Evolutionary conservation across 2,888 invertebrate species (phyloP), one percentile per base, ranked within the genome.

Genomic region (Cordylochernes scorpioides): DNA sequence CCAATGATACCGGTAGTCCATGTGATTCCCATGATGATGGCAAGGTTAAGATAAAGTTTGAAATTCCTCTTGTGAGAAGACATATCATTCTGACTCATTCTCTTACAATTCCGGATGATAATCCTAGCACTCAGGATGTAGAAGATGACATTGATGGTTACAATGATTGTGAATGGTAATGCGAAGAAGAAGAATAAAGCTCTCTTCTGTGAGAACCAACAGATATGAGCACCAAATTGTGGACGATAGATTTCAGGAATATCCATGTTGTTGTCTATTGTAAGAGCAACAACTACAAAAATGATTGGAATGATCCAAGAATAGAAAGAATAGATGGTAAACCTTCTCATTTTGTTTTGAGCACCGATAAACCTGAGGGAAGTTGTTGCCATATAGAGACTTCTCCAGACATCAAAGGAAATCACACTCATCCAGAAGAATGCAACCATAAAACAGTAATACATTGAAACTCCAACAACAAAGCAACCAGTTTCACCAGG

Each of bases 141-240:
- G 35, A 59, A 49, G 9, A 51, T 33, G 9, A 54, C 40, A 35
- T 59, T 59, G 24, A 53, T 35, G 7, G 49, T 32, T 44, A 58
- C 49, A 19, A 57, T 48, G 28, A 50, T 39, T 14, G 48, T 48
- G 15, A 59, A 42, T 2, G 62, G 62, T 2, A 51, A 46, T 2
- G 54, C 59, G 39, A 62, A 61, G 44, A 57, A 59, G 3, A 58
- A 40, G 5, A 61, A 44, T 9, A 62, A 48, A 1, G 59, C 55
- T 31, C 49, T 46, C 5, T 53, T 49, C 28, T 54, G 53, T 5
- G 53, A 52, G 41, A 62, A 58, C 61, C 61, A 62, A 39, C 62
- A 62, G 5, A 40, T 19, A 14, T 48, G 40, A 6, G 39, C 36
- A 2, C 57, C 58, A 41, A 61, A 60, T 27, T 45, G 45, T 1